A percentile compares a stretch with the other conserved stretches of the same genome.
Evolutionary conservation across 2,888 invertebrate genomes (phyloP).

Genomic region (Trachelus troglodyta): DNA sequence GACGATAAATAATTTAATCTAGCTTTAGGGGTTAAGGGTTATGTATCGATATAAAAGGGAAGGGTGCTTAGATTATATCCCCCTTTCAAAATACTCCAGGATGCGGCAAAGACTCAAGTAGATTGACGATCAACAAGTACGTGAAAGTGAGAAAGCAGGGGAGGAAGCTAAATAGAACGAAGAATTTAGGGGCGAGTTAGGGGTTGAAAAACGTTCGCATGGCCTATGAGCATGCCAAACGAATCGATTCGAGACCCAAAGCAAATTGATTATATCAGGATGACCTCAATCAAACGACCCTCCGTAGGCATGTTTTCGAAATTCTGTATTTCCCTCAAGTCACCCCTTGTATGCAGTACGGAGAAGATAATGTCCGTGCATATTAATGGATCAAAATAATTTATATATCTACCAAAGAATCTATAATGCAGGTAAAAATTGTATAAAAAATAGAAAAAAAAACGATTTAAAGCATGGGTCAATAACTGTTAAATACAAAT

Average conservation of each 20-base stretch:
- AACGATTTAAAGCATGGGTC: no score
- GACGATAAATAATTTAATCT: neutral
- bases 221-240: slow-evolving; percentile 23
- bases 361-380: no score
- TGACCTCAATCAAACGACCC: neutral
- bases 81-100: neutral
- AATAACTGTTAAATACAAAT: neutral
- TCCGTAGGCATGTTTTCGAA: no score
- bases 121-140: slow-evolving; percentile 10
- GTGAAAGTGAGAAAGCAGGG: neutral
- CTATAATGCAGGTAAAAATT: no score
- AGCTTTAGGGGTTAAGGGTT: neutral
- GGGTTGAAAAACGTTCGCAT: slow-evolving; percentile 25
- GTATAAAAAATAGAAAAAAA: no score
- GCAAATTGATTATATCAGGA: neutral
- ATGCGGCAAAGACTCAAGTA: neutral
- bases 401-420: no score
- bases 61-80: neutral
- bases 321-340: no score
- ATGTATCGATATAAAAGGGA: neutral
- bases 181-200: slow-evolving; percentile 16
- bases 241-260: slow-evolving; percentile 28
- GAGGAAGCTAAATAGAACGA: slow-evolving; percentile 1
- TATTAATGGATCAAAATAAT: no score
- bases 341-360: no score